Base-by-base conservation (phyloP, 2,888 invertebrate species). In the Tetragonula carbonaria region DNA sequence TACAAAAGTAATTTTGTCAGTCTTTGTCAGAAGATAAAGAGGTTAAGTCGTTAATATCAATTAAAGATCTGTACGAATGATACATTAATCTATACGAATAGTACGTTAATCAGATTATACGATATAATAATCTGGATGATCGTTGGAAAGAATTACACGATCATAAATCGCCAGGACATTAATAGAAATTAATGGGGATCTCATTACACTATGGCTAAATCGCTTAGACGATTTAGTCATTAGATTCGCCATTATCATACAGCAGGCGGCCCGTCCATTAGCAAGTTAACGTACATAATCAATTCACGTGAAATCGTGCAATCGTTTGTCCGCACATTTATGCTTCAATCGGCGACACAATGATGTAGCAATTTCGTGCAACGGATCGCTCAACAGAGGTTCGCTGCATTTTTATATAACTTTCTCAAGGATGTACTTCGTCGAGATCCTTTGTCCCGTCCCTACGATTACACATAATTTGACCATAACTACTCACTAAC, bases 391-490 rank as follows among this genome's bases (percentile, higher is more conserved):
- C n/a, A n/a, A 70, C 28, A 57, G 18, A 21, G 71, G 55, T 68
- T 68, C 67, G 16, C 38, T 45, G 14, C 33, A 62, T 66, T 75
- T 86, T 86, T 86, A 86, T 80, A 53, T 83, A 86, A 86, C 83
- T 62, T 72, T 62, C 62, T 66, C 80, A 21, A 77, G 23, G 33
- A 53, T 57, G 21, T n/a, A 33, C 16, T 28, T 67, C 55, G n/a
- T 23, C 13, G 5, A 57, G 51, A 73, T 70, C n/a, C 50, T 55
- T 71, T 66, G 38, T 70, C 23, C 38, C 33, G 5, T 6, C 28
- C n/a, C 11, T 55, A 11, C 33, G 50, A 76, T 73, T 76, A 55
- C 14, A 38, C 1, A 14, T n/a, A 55, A 5, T 21, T 66, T 28
- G 21, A 28, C 62, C 18, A 14, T 6, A 6, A 51, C 4, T 14